Percentiles rank a stretch among this genome's conserved stretches.
Conservation (phyloP, 2,888 invertebrate genomes). For the Dendrolimus houi region DNA sequence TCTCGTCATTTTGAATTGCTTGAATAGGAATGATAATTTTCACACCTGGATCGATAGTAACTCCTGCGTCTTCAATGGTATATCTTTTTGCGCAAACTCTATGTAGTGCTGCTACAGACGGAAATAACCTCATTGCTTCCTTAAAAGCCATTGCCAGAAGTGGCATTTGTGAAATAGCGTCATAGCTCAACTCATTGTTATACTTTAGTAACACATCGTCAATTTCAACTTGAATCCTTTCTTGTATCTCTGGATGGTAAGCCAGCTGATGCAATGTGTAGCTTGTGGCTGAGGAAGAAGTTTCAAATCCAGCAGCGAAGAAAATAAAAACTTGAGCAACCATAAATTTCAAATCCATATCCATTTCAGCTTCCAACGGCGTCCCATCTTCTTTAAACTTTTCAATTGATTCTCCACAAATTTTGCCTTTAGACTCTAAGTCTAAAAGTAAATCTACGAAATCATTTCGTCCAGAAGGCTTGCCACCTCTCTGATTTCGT, state of each 20-base stretch:
- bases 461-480: slow-evolving; percentile 39
- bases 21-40: slow-evolving; percentile 43
- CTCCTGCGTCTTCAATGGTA: slow-evolving; percentile 30
- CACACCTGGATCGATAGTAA: slow-evolving; percentile 45
- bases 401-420: slow-evolving; percentile 43
- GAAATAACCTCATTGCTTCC: slow-evolving; percentile 43
- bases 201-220: slow-evolving; percentile 39
- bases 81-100: slow-evolving; percentile 34
- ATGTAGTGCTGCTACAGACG: slow-evolving; percentile 36
- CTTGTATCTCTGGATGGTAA: slow-evolving; percentile 46
- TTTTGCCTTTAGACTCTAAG: slow-evolving; percentile 34
- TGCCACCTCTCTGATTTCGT: slow-evolving; percentile 35
- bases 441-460: slow-evolving; percentile 46
- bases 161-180: slow-evolving; percentile 41
- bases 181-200: slow-evolving; percentile 42
- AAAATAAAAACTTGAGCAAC: slow-evolving; percentile 49
- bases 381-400: slow-evolving; percentile 32
- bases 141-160: slow-evolving; percentile 38
- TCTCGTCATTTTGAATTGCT: slow-evolving; percentile 43
- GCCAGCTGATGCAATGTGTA: slow-evolving; percentile 51
- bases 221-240: slow-evolving; percentile 44
- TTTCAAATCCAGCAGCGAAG: slow-evolving; percentile 62
- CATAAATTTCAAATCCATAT: slow-evolving; percentile 31
- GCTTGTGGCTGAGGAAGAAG: slow-evolving; percentile 54
- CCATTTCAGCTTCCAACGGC: slow-evolving; percentile 31